Percentiles rank a stretch among this genome's conserved stretches.
phyloP scores from a whole-genome alignment of 2,797 vertebrate genomes.

The Phoebastria nigripes region DNA sequence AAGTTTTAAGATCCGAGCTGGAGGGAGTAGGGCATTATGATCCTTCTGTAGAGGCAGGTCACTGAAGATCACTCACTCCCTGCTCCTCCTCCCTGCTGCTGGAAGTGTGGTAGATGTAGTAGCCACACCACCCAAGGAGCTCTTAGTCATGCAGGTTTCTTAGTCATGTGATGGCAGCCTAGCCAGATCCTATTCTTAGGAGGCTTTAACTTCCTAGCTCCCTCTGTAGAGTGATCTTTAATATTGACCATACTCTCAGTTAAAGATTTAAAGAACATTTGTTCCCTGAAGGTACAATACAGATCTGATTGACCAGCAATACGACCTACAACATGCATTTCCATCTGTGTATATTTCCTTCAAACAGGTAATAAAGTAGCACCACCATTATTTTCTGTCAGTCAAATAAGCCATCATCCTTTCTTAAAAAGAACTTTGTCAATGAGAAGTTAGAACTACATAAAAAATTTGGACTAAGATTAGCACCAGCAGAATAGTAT shows the following conservation, averaged over 20 bases:
- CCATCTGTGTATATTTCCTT: not conserved
- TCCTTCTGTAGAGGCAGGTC: not conserved
- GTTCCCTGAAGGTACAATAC: not conserved
- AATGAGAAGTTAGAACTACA: not conserved
- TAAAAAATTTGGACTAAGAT: not conserved
- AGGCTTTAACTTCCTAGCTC: not conserved
- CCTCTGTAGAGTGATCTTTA: not conserved
- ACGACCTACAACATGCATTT: not conserved
- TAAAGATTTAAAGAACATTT: not conserved
- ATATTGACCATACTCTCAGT: not conserved
- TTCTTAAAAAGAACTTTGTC: not conserved
- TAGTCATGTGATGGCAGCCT: too few species aligned
- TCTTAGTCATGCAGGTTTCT: not conserved
- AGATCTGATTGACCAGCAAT: not conserved
- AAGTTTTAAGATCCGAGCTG: not conserved
- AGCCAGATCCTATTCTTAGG: not conserved
- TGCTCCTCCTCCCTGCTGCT: not conserved
- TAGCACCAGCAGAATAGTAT: not conserved
- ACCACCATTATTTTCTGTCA: not conserved
- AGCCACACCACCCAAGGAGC: not conserved
- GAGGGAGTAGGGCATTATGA: not conserved
- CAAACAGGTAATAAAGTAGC: not conserved
- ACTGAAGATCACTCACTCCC: not conserved
- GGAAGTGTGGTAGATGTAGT: not conserved
- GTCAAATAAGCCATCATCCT: not conserved